Evolutionary conservation across 2,113 vertebrate genomes (phyloP).

Genomic region (Leptosomus discolor): DNA sequence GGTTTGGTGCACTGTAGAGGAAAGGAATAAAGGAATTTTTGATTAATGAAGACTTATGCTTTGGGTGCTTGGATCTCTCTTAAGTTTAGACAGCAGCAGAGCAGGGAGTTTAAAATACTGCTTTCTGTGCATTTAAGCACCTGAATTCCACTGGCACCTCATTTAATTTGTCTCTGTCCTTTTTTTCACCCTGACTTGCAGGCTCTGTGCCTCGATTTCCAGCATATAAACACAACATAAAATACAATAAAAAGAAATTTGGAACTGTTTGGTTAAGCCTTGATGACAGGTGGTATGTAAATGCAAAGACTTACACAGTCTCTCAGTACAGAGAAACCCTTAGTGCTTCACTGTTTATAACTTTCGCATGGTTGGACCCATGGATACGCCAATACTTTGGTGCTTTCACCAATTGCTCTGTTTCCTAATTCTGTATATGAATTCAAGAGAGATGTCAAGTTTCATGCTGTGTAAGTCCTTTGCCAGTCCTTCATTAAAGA

Average conservation of each 20-base stretch:
- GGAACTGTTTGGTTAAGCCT: neutral
- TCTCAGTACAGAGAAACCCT: neutral
- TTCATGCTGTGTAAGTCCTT: neutral
- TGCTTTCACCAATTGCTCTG: neutral
- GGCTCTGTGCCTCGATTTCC: neutral
- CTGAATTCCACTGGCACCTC: neutral
- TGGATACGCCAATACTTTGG: accelerated
- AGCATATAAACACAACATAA: neutral
- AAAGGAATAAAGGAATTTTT: neutral
- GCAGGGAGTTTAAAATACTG: neutral
- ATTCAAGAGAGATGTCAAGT: neutral
- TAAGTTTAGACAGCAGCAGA: neutral
- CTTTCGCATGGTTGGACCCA: neutral
- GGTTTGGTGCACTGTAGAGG: neutral
- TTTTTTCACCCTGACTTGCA: neutral
- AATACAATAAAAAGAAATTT: constrained; percentile 5
- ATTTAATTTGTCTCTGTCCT: neutral
- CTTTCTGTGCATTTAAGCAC: neutral
- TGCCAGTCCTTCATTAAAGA: neutral
- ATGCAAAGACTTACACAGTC: neutral
- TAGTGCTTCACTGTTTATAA: neutral
- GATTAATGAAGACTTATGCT: neutral
- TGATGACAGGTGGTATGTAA: constrained; percentile 1
- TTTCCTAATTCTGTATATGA: neutral
- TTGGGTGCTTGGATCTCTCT: neutral